Evolutionary conservation across 2,888 invertebrate genomes (phyloP).

Genomic region (Leptothorax acervorum): DNA sequence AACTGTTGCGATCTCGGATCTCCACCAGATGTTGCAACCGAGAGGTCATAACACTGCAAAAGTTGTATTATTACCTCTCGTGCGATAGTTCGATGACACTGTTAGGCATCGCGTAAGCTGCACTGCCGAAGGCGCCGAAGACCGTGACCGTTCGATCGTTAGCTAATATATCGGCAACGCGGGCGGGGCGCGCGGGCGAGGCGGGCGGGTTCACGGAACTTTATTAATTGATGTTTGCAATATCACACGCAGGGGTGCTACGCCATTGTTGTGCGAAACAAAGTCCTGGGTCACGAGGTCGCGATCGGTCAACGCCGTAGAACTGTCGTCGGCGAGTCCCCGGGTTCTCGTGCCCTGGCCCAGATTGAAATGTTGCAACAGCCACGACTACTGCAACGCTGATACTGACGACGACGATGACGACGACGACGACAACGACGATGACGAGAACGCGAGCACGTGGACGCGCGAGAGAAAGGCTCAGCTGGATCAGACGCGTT

Average conservation of each 20-base stretch:
- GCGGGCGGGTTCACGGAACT: slow-evolving; percentile 71
- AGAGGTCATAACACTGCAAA: background rate
- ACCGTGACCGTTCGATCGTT: background rate
- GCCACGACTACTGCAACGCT: slow-evolving; percentile 79
- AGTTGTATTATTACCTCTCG: background rate
- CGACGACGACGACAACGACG: background rate
- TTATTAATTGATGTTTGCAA: slow-evolving; percentile 62
- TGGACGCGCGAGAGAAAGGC: slow-evolving; percentile 55
- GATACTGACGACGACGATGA: background rate
- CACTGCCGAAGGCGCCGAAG: background rate
- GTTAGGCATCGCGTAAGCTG: background rate
- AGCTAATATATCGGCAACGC: slow-evolving; percentile 26
- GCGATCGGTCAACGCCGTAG: slow-evolving; percentile 60
- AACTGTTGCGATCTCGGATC: background rate
- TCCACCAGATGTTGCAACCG: background rate
- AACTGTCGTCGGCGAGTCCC: slow-evolving; percentile 58
- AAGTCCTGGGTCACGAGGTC: slow-evolving; percentile 77
- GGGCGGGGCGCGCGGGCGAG: slow-evolving; percentile 19
- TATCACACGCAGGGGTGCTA: slow-evolving; percentile 73
- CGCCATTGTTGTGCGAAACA: slow-evolving; percentile 80
- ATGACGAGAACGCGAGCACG: slow-evolving; percentile 63
- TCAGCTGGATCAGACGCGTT: background rate
- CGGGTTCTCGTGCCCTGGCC: slow-evolving; percentile 75
- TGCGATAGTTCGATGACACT: background rate
- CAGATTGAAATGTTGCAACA: slow-evolving; percentile 78